A percentile compares a stretch with the other conserved stretches of the same genome.
Evolutionary conservation across 2,797 vertebrate genomes (phyloP).

Genomic region (Phalloptychus januarius): DNA sequence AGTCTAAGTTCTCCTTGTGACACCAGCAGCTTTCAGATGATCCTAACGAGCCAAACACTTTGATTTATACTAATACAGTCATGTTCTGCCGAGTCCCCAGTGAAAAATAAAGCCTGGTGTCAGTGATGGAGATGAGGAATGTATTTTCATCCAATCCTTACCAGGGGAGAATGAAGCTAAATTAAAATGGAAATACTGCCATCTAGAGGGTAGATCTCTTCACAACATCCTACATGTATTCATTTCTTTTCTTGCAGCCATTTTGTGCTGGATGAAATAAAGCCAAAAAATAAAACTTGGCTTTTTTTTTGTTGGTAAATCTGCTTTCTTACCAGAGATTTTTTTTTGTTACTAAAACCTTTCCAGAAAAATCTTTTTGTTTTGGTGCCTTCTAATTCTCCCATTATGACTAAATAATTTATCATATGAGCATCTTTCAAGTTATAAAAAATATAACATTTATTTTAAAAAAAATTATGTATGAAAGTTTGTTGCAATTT

Average conservation of each 20-base stretch:
- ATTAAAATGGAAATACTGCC: slow-evolving; percentile 60
- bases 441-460: not conserved
- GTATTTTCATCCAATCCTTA: slow-evolving; percentile 9
- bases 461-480: not conserved
- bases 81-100: slow-evolving; percentile 33
- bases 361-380: not conserved
- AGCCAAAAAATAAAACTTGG: slow-evolving; percentile 23
- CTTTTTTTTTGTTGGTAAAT: slow-evolving; percentile 10
- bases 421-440: not conserved
- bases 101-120: slow-evolving; percentile 31
- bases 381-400: not conserved
- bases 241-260: slow-evolving; percentile 47
- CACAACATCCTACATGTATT: not conserved
- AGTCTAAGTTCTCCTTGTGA: slow-evolving; percentile 21
- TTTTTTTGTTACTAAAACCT: not conserved
- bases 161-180: not conserved
- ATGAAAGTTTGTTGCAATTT: not conserved
- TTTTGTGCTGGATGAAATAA: slow-evolving; percentile 66
- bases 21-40: slow-evolving; percentile 12
- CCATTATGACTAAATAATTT: not conserved
- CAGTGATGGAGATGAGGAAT: slow-evolving; percentile 9
- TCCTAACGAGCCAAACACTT: slow-evolving; percentile 13
- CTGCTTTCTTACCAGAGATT: not conserved
- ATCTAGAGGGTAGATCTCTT: slow-evolving; percentile 44
- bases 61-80: slow-evolving; percentile 29